Base-by-base conservation (phyloP, 2,113 vertebrate species). In the Podarcis cretensis region DNA sequence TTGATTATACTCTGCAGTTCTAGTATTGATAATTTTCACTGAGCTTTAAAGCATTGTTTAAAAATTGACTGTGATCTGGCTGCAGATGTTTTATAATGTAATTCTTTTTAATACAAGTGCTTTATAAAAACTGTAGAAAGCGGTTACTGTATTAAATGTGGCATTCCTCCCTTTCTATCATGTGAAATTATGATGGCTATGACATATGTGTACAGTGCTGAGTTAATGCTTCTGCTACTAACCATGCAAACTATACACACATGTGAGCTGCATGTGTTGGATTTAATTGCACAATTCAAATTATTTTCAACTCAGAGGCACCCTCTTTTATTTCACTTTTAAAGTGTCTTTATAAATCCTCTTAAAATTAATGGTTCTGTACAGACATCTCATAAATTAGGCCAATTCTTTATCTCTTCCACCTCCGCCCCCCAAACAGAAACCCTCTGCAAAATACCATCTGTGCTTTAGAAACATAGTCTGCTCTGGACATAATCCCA, bases 401-500 rank as follows among this genome's bases (percentile, higher is more conserved):
- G 89, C 93, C 94, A 95, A 94, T 93, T 92, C 85, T 86, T 83
- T 54, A 54, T 94, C 48, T 30, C 23, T 37, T 10, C n/a, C 27
- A 82, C 59, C 63, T 14, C 63, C 35, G 10, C 21, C 37, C 88
- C 89, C 78, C 63, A 88, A 89, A 54, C 48, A 54, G 12, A 54
- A 54, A 12, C 48, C 90, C 87, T 82, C 88, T 82, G 92, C 92
- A 90, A 88, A 85, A 86, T 88, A 87, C 93, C 94, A 95, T 94
- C 93, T 95, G 93, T 94, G 83, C 75, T 69, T 81, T 83, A 89
- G 80, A 90, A 90, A 77, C 92, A 84, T 95, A 94, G 92, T 94
- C 94, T 95, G 93, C 84, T 92, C 90, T 94, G 40, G 13, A 9
- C 6, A 43, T 93, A 89, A 93, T 89, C 91, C 35, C 87, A 85